phyloP scores from a whole-genome alignment of 2,113 vertebrate species.

The Notiomystis cincta region DNA sequence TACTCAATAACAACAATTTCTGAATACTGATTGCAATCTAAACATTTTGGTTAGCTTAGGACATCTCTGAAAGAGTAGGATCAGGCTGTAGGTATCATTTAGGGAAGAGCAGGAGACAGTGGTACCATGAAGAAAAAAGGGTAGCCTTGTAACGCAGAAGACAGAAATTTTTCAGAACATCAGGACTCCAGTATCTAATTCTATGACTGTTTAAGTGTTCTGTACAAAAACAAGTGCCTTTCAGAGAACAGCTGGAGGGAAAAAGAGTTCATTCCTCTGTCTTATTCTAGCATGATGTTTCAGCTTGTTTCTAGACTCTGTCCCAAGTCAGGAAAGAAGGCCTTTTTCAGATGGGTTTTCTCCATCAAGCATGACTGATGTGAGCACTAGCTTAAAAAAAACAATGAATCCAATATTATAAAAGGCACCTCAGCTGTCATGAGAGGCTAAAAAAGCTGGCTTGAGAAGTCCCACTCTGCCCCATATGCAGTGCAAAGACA shows the following conservation, averaged over 20 bases:
- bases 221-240: neutral
- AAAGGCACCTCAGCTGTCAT: neutral
- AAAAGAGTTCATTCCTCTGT: neutral
- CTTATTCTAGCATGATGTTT: neutral
- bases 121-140: neutral
- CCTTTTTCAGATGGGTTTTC: neutral
- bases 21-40: neutral
- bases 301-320: neutral
- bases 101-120: neutral
- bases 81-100: neutral
- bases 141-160: neutral
- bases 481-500: neutral
- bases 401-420: neutral
- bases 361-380: neutral
- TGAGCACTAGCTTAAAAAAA: neutral
- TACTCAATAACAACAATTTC: slow-evolving; percentile 5
- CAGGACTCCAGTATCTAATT: neutral
- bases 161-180: neutral
- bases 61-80: neutral
- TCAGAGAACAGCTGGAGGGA: neutral
- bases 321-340: neutral
- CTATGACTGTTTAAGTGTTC: neutral
- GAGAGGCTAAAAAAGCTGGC: neutral
- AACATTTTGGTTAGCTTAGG: neutral
- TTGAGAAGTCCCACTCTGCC: neutral